Conservation (phyloP, 1,140 invertebrate species). For the Glossosoma conforme region DNA sequence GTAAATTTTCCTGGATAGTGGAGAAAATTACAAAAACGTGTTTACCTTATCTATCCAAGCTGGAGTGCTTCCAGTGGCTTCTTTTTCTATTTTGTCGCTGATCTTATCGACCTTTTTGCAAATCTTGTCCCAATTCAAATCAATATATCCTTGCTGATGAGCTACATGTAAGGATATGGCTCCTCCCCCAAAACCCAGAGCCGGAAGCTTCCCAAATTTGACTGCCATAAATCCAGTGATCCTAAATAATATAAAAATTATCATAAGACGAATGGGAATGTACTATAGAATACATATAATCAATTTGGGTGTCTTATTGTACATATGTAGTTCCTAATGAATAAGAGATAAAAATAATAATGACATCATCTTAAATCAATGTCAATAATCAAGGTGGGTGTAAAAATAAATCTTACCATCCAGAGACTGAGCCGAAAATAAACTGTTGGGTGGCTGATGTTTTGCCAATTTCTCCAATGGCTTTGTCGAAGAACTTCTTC, state of each 20-base stretch:
- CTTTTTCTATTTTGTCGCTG: slow-evolving; percentile 64
- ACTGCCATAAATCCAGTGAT: slow-evolving; percentile 74
- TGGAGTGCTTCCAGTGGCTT: slow-evolving; percentile 56
- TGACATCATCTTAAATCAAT: not conserved
- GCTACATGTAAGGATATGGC: slow-evolving; percentile 79
- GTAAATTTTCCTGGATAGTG: too few relatives aligned
- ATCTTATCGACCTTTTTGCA: slow-evolving; percentile 67
- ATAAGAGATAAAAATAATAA: not conserved
- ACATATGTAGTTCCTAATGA: not conserved
- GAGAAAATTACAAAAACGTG: slow-evolving; percentile 1
- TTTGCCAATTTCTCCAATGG: slow-evolving; percentile 66
- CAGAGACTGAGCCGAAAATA: slow-evolving; percentile 67
- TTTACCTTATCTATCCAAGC: slow-evolving; percentile 66
- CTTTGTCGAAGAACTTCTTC: slow-evolving; percentile 56
- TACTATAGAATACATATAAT: not conserved
- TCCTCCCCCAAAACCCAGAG: slow-evolving; percentile 73
- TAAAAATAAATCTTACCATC: slow-evolving; percentile 58
- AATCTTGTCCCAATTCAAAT: slow-evolving; percentile 77
- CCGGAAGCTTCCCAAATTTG: slow-evolving; percentile 79
- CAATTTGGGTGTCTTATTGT: not conserved
- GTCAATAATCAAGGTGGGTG: not conserved
- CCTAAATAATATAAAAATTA: slow-evolving; percentile 39
- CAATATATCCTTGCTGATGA: slow-evolving; percentile 76
- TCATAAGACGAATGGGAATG: not conserved
- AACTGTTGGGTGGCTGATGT: slow-evolving; percentile 73